Conservation (phyloP, 1,140 invertebrate genomes). For the Hydropsyche tenuis region DNA sequence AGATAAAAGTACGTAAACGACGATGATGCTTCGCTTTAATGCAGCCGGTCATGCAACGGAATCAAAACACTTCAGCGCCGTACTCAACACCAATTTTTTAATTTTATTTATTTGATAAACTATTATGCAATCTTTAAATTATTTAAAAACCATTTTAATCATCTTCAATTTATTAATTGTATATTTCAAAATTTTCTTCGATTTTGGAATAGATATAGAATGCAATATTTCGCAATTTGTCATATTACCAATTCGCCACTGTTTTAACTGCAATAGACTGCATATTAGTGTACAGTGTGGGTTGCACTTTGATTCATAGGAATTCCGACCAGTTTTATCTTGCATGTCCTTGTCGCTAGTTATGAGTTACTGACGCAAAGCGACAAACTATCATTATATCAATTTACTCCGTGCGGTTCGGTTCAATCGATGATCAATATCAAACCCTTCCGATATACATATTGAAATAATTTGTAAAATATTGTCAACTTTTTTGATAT, state of each 20-base stretch:
- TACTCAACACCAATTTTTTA: background rate
- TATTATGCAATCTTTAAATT: too few relatives aligned
- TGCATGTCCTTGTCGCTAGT: background rate
- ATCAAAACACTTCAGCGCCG: background rate
- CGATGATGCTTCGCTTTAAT: background rate
- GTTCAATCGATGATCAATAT: background rate
- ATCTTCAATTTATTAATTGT: too few relatives aligned
- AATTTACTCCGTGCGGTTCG: background rate
- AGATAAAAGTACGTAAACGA: background rate
- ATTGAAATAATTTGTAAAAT: background rate
- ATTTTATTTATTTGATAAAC: too few relatives aligned
- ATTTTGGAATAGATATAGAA: too few relatives aligned
- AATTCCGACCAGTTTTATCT: constrained; percentile 19
- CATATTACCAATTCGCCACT: background rate
- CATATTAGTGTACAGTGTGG: background rate
- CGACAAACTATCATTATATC: constrained; percentile 15
- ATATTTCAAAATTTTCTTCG: too few relatives aligned
- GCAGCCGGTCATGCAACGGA: constrained; percentile 10
- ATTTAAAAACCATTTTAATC: too few relatives aligned
- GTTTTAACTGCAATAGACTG: background rate
- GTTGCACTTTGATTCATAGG: constrained; percentile 30
- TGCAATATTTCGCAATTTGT: too few relatives aligned
- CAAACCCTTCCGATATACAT: background rate
- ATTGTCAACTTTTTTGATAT: background rate
- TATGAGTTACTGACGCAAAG: constrained; percentile 11